phyloP scores from a whole-genome alignment of 2,888 invertebrate species.

The Bellardia pandia region DNA sequence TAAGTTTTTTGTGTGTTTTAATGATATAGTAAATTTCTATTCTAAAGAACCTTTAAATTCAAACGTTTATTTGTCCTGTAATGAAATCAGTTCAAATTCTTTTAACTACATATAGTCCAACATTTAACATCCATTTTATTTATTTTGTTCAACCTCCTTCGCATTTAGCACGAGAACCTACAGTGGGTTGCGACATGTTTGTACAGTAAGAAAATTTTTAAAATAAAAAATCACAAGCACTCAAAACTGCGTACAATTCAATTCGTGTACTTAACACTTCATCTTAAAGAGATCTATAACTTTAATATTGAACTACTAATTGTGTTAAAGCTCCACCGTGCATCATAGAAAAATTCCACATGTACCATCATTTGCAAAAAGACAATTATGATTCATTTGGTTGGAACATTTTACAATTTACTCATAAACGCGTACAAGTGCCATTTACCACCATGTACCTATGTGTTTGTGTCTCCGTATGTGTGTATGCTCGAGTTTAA shows the following conservation, averaged over 20 bases:
- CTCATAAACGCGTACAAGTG: constrained; percentile 58
- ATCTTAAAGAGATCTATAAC: too few relatives aligned
- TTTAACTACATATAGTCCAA: neutral
- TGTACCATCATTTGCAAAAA: constrained; percentile 27
- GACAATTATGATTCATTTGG: constrained; percentile 63
- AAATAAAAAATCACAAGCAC: too few relatives aligned
- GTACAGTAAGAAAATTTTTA: too few relatives aligned
- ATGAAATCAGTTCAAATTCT: constrained; percentile 43
- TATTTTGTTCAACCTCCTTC: constrained; percentile 28
- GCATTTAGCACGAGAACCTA: neutral
- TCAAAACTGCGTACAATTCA: too few relatives aligned
- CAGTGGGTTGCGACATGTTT: neutral
- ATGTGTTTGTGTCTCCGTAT: neutral
- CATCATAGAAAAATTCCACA: constrained; percentile 13
- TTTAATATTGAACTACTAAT: too few relatives aligned
- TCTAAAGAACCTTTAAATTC: neutral
- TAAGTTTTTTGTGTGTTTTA: too few relatives aligned
- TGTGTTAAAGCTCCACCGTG: constrained; percentile 1
- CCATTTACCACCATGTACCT: constrained; percentile 33
- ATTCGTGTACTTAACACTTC: too few relatives aligned
- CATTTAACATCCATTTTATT: constrained; percentile 18
- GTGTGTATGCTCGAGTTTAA: constrained; percentile 10
- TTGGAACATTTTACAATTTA: constrained; percentile 56
- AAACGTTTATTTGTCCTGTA: neutral
- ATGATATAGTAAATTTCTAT: neutral